Evolutionary conservation across 2,888 invertebrate species (phyloP).

Genomic region (Amphipoea oculea): DNA sequence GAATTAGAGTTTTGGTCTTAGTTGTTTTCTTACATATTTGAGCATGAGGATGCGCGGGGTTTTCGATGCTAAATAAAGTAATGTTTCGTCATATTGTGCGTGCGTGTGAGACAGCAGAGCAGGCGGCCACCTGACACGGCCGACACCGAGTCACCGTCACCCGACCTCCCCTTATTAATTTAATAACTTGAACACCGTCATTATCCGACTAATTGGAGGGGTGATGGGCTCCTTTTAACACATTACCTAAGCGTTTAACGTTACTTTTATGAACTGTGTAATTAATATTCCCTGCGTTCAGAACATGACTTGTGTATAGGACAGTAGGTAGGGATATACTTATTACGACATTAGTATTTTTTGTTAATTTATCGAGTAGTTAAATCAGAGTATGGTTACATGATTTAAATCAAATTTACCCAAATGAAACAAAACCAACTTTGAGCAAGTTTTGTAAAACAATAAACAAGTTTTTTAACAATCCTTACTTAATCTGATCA

Average conservation of each 20-base stretch:
- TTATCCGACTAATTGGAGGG: constrained; percentile 89
- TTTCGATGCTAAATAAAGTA: constrained; percentile 9
- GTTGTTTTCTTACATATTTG: constrained; percentile 80
- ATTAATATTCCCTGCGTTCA: constrained; percentile 78
- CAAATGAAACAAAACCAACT: neutral
- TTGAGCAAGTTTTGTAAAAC: neutral
- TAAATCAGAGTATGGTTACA: neutral
- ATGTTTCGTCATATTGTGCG: constrained; percentile 14
- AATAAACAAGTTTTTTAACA: neutral
- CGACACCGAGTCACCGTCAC: constrained; percentile 74
- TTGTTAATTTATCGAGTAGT: neutral
- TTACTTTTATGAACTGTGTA: constrained; percentile 87
- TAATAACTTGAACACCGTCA: constrained; percentile 89
- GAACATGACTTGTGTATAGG: constrained; percentile 27
- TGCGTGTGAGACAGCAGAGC: constrained; percentile 49
- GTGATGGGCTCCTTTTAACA: constrained; percentile 87
- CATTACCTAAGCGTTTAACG: constrained; percentile 87
- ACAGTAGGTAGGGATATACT: constrained; percentile 3
- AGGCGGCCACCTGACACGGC: constrained; percentile 75
- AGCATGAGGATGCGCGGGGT: constrained; percentile 54
- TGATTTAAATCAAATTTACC: too few relatives aligned
- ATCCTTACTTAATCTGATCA: neutral
- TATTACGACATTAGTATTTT: constrained; percentile 24
- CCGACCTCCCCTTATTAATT: constrained; percentile 88
- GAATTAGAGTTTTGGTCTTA: constrained; percentile 86